phyloP scores from a whole-genome alignment of 1,140 invertebrate species.

The Homalodisca vitripennis region DNA sequence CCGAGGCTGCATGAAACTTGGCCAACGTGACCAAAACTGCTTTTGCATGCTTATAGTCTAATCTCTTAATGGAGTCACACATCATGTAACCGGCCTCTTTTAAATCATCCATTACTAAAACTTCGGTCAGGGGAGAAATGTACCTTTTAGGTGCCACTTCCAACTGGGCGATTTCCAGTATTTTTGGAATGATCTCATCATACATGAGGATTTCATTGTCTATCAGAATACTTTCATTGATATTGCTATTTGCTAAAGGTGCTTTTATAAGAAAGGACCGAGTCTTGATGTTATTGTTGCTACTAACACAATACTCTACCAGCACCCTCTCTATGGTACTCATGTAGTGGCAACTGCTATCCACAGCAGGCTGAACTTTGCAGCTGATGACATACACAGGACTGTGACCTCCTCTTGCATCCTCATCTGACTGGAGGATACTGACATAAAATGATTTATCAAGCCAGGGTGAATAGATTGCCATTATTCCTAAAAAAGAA shows the following conservation, averaged over 20 bases:
- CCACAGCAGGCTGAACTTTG: constrained; percentile 7
- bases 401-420: not conserved
- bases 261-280: not conserved
- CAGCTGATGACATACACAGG: not conserved
- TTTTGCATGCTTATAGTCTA: constrained; percentile 38
- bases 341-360: constrained; percentile 21
- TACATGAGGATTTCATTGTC: constrained; percentile 28
- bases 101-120: constrained; percentile 39
- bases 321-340: constrained; percentile 20
- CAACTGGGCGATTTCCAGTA: not conserved
- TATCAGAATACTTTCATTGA: not conserved
- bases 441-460: not conserved
- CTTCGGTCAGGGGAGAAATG: not conserved
- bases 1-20: constrained; percentile 39
- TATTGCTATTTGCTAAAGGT: not conserved
- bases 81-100: constrained; percentile 38
- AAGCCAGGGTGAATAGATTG: not conserved
- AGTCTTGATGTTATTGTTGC: not conserved
- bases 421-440: not conserved
- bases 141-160: not conserved
- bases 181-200: constrained; percentile 4
- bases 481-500: not conserved
- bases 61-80: constrained; percentile 36
- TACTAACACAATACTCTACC: constrained; percentile 1
- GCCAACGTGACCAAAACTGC: constrained; percentile 39